Base-by-base conservation (phyloP, 2,113 vertebrate species). In the Nestor notabilis region DNA sequence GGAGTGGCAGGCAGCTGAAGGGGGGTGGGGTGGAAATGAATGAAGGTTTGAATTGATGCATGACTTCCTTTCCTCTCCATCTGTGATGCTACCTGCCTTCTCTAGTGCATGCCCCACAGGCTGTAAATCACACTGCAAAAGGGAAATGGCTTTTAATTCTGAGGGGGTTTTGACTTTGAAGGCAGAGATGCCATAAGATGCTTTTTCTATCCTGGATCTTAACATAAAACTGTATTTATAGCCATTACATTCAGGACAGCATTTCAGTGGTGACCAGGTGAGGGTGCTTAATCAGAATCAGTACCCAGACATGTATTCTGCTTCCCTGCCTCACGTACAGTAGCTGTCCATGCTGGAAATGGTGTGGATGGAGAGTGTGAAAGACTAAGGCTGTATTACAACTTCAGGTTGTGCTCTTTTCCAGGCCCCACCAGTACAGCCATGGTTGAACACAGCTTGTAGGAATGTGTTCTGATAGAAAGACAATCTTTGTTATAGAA, bases 1-100 rank as follows among this genome's bases (percentile, higher is more conserved):
- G 77, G 83, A 92, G 94, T 68, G 65, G 92, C 89, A 92, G 93
- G 90, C 88, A 95, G 92, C 90, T 95, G 90, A 82, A 72, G 71
- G 49, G 63, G 19, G 24, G n/a, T n/a, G n/a, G 8, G 7, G 44
- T 66, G 77, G 37, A 58, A 55, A 88, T 55, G 80, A 96, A 90
- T 87, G 92, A 81, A 92, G 55, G 27, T 89, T 52, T 84, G 69
- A 89, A 68, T 0, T 25, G 69, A 79, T 50, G 80, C 28, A 52
- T 71, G 60, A 71, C 80, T 93, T 86, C 50, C 88, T 88, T 90
- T 70, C 63, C 79, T 37, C 64, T 87, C 43, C 7, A 13, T 72
- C 33, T 87, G 76, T 33, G 83, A 64, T 66, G 70, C 66, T 72
- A 37, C 60, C 68, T 64, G 77, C 61, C 65, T 46, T 66, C 50